Evolutionary conservation across 2,888 invertebrate species (phyloP), one percentile per base, ranked within the genome.

Genomic region (Mantis religiosa): DNA sequence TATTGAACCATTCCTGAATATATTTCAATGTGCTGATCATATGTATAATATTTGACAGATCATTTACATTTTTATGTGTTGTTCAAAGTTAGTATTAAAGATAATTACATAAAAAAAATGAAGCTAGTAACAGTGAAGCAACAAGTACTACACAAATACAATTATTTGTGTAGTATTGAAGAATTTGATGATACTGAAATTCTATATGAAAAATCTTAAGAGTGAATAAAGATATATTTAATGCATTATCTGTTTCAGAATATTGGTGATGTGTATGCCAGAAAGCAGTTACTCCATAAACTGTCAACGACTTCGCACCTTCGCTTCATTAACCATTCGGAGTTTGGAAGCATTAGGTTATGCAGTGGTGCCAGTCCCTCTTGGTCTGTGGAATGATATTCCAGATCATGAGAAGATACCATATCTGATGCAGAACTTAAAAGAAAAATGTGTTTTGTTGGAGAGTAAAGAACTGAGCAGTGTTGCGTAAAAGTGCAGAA

Each of bases 351-450:
- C 93, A 47, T 93, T 94, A 89, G 95, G 95, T n/a, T 94, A 94
- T 91, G 93, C 93, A 0, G 93, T 95, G 0, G 94, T 96, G 2
- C 93, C 95, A 0, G 92, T 97, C 86, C 94, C 95, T 91, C 91
- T 93, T 25, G 92, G 91, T 83, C 93, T 93, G 89, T 96, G 96
- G 96, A 91, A 93, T 9, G 91, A 92, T 3, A 92, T 96, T 9
- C 93, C 94, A 0, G 93, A 94, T 83, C 93, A 94, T 91, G 96
- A 96, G 92, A 95, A 94, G 91, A 94, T 95, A 90, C 95, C 95
- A 0, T 96, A 95, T 91, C 92, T 97, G 81, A 94, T 96, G 94
- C 93, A 95, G 84, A 88, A 87, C 41, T 88, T 90, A 28, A 90
- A 86, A 47, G 82, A 83, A 4, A 89, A 89, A 34, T 89, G 89